A percentile compares a stretch with the other conserved stretches of the same genome.
Evolutionary conservation across 2,888 invertebrate species (phyloP).

Genomic region (Andrena dorsata): DNA sequence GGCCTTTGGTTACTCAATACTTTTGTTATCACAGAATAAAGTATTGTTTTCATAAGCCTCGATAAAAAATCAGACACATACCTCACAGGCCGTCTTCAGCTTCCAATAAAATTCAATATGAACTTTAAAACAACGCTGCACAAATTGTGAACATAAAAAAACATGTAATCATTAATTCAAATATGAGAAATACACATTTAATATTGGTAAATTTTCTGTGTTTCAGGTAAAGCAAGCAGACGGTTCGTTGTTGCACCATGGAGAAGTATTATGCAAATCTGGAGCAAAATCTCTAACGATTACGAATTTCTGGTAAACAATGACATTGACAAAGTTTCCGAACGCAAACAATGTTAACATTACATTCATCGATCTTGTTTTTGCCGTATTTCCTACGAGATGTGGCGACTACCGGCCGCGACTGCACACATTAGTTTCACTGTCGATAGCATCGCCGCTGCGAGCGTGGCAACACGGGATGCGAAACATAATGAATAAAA

Average conservation of each 20-base stretch:
- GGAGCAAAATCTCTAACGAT: conserved; percentile 64
- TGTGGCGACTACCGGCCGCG: conserved; percentile 43
- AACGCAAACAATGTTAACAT: conserved; percentile 17
- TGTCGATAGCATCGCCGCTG: conserved; percentile 58
- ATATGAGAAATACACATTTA: background rate
- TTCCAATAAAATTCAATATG: too few species aligned
- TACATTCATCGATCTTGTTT: conserved; percentile 37
- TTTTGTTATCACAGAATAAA: too few species aligned
- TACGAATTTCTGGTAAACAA: background rate
- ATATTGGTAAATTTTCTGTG: conserved; percentile 30
- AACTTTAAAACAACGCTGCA: too few species aligned
- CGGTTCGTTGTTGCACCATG: background rate
- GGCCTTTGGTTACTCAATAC: too few species aligned
- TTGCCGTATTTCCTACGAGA: conserved; percentile 10
- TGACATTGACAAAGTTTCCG: background rate
- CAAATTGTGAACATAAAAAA: too few species aligned
- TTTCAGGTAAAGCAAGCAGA: conserved; percentile 66
- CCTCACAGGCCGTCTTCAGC: too few species aligned
- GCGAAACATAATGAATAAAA: conserved; percentile 56
- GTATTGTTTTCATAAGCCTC: too few species aligned
- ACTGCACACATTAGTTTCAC: conserved; percentile 44
- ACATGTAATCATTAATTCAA: background rate
- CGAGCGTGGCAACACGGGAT: conserved; percentile 4
- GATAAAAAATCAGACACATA: too few species aligned
- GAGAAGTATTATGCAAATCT: conserved; percentile 7